A percentile compares a stretch with the other conserved stretches of the same genome.
Evolutionary conservation across 2,888 invertebrate genomes (phyloP).

Genomic region (Mamestra brassicae): DNA sequence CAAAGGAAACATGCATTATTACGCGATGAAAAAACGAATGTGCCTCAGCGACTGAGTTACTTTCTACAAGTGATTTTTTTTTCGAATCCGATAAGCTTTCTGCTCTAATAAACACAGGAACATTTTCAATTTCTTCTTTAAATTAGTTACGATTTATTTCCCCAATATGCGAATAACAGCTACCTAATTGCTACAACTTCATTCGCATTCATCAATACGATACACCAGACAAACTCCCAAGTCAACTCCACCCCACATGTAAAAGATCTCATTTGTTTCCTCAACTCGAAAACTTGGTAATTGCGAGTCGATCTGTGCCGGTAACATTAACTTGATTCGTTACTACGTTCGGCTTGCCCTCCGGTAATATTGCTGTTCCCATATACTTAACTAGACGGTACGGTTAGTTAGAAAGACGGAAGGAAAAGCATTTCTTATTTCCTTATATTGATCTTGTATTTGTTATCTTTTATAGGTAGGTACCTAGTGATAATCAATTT

Average conservation of each 20-base stretch:
- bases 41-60: too few relatives aligned
- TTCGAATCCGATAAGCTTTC: too few relatives aligned
- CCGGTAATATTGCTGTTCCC: conserved; percentile 21
- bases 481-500: background rate
- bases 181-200: background rate
- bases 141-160: too few relatives aligned
- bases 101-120: too few relatives aligned
- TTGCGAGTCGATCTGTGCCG: conserved; percentile 31
- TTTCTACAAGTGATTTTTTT: too few relatives aligned
- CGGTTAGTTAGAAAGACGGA: conserved; percentile 35
- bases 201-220: conserved; percentile 12
- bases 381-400: conserved; percentile 19
- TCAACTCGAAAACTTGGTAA: conserved; percentile 33
- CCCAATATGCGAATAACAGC: background rate
- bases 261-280: conserved; percentile 42
- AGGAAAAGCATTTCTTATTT: conserved; percentile 3
- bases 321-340: conserved; percentile 51
- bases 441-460: background rate
- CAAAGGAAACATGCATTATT: too few relatives aligned
- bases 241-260: conserved; percentile 4
- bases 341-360: conserved; percentile 17
- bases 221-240: conserved; percentile 2
- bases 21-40: background rate
- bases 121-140: too few relatives aligned
- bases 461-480: background rate